Evolutionary conservation across 2,113 vertebrate genomes (phyloP).

Genomic region (Kryptolebias marmoratus): DNA sequence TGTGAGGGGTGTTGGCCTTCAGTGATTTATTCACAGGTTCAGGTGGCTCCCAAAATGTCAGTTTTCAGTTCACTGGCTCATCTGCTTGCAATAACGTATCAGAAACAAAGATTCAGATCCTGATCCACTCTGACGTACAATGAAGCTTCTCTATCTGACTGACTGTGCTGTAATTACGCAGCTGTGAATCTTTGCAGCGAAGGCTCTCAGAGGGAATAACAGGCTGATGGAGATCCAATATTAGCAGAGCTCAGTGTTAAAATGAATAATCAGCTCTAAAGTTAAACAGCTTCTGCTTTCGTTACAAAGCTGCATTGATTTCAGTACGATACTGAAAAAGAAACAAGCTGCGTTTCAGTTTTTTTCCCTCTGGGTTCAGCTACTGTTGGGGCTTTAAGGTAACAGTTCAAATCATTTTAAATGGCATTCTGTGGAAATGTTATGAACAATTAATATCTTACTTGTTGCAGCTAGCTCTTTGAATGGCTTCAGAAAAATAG

Average conservation of each 20-base stretch:
- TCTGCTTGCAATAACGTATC: conserved; percentile 32
- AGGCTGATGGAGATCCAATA: neutral
- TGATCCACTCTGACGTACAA: conserved; percentile 15
- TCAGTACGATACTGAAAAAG: too few species aligned
- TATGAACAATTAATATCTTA: too few species aligned
- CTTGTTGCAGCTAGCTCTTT: too few species aligned
- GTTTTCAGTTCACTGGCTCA: conserved; percentile 17
- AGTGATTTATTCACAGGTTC: conserved; percentile 55
- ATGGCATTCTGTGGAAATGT: too few species aligned
- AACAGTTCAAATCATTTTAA: too few species aligned
- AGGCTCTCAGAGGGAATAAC: neutral
- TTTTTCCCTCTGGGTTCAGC: too few species aligned
- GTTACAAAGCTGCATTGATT: too few species aligned
- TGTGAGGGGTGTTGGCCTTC: conserved; percentile 29
- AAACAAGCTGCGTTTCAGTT: too few species aligned
- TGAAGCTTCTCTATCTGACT: neutral
- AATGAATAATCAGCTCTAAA: too few species aligned
- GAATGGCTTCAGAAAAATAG: too few species aligned
- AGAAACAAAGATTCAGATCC: conserved; percentile 12
- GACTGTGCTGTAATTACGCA: neutral
- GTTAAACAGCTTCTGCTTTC: too few species aligned
- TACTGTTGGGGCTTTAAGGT: too few species aligned
- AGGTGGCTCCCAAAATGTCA: conserved; percentile 51
- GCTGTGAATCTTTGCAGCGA: neutral
- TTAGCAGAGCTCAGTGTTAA: neutral